These are phyloP conservation scores for Lissonota sp. DNA, from an alignment of 2,888 invertebrate genomes.

Conservation along the genomic window DNA sequence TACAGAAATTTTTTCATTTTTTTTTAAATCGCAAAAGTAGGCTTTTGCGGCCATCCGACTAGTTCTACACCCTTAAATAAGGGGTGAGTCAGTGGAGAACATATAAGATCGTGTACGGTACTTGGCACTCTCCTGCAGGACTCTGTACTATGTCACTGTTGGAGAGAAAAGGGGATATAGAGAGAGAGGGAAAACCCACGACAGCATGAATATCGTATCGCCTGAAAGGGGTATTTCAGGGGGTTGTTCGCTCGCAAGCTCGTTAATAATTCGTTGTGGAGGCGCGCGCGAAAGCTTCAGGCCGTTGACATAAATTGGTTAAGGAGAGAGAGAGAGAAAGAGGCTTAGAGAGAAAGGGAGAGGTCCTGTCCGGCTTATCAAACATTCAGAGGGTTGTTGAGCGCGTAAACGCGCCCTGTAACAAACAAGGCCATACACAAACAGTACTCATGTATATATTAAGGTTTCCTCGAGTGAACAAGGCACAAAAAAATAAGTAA, in stretches of 20 bases:
- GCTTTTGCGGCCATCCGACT: too few relatives aligned
- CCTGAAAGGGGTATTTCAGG: conserved; percentile 17
- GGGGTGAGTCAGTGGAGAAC: too few relatives aligned
- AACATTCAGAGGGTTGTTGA: conserved; percentile 52
- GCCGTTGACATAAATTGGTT: conserved; percentile 64
- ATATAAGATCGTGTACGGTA: not conserved
- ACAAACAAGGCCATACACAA: conserved; percentile 9
- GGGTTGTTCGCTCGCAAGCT: conserved; percentile 29
- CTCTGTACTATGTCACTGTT: not conserved
- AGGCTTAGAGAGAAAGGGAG: too few relatives aligned
- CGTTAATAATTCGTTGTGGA: conserved; percentile 60
- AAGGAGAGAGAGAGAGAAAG: conserved; percentile 26
- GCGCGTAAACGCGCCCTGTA: conserved; percentile 54
- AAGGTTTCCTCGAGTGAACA: conserved; percentile 1
- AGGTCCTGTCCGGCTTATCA: conserved; percentile 53
- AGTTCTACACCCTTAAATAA: too few relatives aligned
- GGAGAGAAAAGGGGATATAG: not conserved
- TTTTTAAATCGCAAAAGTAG: too few relatives aligned
- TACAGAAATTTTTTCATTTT: too few relatives aligned
- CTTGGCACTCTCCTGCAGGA: not conserved
- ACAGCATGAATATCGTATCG: conserved; percentile 59
- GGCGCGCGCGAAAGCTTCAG: conserved; percentile 31
- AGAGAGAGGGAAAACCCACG: conserved; percentile 3
- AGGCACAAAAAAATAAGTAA: conserved; percentile 29
- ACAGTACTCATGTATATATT: not conserved